Percentiles rank a stretch among this genome's conserved stretches.
Evolutionary conservation across 2,888 invertebrate genomes (phyloP).

Genomic region (Caenorhabditis angaria): DNA sequence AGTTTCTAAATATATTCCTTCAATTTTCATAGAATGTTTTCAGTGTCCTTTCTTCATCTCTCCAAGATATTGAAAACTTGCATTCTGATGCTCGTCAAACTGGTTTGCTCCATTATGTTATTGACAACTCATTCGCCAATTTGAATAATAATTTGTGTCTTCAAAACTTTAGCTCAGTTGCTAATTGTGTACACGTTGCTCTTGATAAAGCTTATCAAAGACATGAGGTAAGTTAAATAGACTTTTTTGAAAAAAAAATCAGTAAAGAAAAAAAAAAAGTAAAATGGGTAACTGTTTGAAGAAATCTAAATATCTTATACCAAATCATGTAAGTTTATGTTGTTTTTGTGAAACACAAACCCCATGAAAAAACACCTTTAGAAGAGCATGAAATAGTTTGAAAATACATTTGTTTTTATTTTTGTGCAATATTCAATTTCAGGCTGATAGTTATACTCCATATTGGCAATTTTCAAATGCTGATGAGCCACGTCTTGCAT

Average conservation of each 20-base stretch:
- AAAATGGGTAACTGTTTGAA: no score
- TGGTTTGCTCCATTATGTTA: conserved; percentile 53
- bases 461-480: conserved; percentile 61
- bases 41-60: conserved; percentile 58
- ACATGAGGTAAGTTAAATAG: conserved; percentile 29
- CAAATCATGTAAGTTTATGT: neutral
- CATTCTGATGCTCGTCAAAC: conserved; percentile 50
- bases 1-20: conserved; percentile 12
- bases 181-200: conserved; percentile 44
- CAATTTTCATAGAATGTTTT: conserved; percentile 11
- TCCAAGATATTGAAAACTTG: conserved; percentile 54
- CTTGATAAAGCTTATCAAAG: conserved; percentile 40
- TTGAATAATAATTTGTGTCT: conserved; percentile 29
- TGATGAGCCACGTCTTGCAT: conserved; percentile 43
- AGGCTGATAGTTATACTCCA: conserved; percentile 47
- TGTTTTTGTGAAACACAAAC: neutral
- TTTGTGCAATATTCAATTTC: neutral
- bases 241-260: conserved; percentile 2
- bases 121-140: conserved; percentile 51
- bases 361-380: neutral
- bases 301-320: conserved; percentile 3
- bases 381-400: neutral
- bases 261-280: no score
- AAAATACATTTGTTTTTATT: neutral
- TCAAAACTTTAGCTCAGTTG: conserved; percentile 13